These are phyloP conservation scores for Babylonia areolata DNA, from an alignment of 1,140 invertebrate genomes.

Conservation along the genomic window DNA sequence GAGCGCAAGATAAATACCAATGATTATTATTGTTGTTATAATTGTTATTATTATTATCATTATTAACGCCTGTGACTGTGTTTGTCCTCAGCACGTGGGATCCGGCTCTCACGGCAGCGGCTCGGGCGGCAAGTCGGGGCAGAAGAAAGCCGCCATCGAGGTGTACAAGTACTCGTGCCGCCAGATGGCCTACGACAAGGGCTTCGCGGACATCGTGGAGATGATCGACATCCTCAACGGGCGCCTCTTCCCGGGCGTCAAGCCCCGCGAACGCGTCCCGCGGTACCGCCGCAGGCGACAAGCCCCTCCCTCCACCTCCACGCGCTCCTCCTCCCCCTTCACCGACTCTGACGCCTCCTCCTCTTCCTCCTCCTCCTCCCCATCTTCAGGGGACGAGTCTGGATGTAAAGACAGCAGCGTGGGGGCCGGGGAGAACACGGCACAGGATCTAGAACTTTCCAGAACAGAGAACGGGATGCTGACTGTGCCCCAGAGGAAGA, in stretches of 20 bases:
- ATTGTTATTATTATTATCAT: too few species aligned
- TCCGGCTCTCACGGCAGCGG: conserved; percentile 47
- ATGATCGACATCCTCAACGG: conserved; percentile 67
- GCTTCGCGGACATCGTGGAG: conserved; percentile 64
- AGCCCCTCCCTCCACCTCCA: not conserved
- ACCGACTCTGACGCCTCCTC: not conserved
- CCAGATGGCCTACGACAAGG: conserved; percentile 70
- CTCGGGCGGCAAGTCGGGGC: conserved; percentile 33
- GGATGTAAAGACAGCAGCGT: not conserved
- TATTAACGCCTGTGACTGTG: too few species aligned
- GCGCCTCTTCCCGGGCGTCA: conserved; percentile 57
- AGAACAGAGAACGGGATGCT: not conserved
- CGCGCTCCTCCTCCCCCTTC: not conserved
- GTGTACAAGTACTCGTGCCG: conserved; percentile 61
- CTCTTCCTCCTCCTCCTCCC: not conserved
- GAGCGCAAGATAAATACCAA: too few species aligned
- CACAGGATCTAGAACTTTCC: not conserved
- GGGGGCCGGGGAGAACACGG: conserved; percentile 7
- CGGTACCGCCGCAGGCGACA: conserved; percentile 47
- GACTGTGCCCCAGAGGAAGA: not conserved
- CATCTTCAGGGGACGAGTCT: conserved; percentile 19
- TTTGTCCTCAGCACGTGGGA: conserved; percentile 44
- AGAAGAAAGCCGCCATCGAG: conserved; percentile 40
- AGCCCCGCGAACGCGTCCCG: conserved; percentile 43
- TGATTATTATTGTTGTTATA: too few species aligned